Evolutionary conservation across 2,797 vertebrate genomes (phyloP).

Genomic region (Microctenopoma stevenorrisi): DNA sequence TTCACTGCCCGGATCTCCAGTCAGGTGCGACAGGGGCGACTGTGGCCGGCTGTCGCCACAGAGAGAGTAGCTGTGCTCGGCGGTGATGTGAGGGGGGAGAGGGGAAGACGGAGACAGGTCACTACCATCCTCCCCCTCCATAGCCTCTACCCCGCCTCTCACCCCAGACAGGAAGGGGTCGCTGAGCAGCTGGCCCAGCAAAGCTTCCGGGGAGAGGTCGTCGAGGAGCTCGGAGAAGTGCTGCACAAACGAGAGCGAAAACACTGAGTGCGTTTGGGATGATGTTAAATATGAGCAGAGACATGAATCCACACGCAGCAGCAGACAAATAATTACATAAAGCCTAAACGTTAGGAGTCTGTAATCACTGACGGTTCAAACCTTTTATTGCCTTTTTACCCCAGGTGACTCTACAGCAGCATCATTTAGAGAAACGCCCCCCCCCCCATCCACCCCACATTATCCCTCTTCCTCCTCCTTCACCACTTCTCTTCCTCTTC

Average conservation of each 20-base stretch:
- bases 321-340: slow-evolving; percentile 42
- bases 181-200: slow-evolving; percentile 96
- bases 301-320: slow-evolving; percentile 1
- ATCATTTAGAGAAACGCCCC: background rate
- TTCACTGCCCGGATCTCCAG: slow-evolving; percentile 87
- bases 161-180: slow-evolving; percentile 95
- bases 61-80: slow-evolving; percentile 97
- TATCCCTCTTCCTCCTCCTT: background rate
- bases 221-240: slow-evolving; percentile 97
- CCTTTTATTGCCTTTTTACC: slow-evolving; percentile 34
- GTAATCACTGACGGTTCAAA: slow-evolving; percentile 48
- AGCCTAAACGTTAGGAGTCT: slow-evolving; percentile 12
- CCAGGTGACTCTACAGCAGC: slow-evolving; percentile 9
- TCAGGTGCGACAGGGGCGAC: slow-evolving; percentile 92
- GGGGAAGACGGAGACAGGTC: slow-evolving; percentile 86
- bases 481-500: slow-evolving; percentile 27
- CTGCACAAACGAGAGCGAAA: slow-evolving; percentile 70
- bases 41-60: slow-evolving; percentile 94
- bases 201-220: slow-evolving; percentile 93
- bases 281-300: background rate
- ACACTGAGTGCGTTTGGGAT: background rate
- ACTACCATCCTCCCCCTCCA: slow-evolving; percentile 87
- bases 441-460: background rate
- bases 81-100: slow-evolving; percentile 93
- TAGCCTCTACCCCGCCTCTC: slow-evolving; percentile 85